Conservation (phyloP, 2,888 invertebrate species). For the Terebella lapidaria region DNA sequence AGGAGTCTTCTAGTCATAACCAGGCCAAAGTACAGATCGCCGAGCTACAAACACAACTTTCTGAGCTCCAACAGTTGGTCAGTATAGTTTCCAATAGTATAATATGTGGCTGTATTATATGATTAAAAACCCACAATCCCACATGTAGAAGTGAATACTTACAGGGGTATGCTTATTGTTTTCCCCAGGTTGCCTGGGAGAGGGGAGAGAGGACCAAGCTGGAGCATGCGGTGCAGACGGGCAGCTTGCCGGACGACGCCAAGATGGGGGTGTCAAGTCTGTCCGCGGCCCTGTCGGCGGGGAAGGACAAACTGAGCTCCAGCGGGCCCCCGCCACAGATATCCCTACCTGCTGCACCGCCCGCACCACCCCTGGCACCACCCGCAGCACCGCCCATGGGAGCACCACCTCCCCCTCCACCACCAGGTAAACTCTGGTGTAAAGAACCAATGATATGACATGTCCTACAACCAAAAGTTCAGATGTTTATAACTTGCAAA, state of each 20-base stretch:
- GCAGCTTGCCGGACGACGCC: slow-evolving; percentile 88
- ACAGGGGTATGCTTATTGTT: neutral
- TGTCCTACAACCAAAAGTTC: too few relatives aligned
- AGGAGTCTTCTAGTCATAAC: slow-evolving; percentile 69
- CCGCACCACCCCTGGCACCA: slow-evolving; percentile 28
- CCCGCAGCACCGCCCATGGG: slow-evolving; percentile 30
- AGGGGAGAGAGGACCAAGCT: slow-evolving; percentile 68
- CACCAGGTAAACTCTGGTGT: slow-evolving; percentile 5
- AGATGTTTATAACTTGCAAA: too few relatives aligned
- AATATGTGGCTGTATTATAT: too few relatives aligned
- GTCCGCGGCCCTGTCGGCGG: slow-evolving; percentile 33
- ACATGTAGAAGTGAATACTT: neutral
- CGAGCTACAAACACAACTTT: slow-evolving; percentile 62
- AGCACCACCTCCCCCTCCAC: slow-evolving; percentile 25
- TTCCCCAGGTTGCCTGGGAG: slow-evolving; percentile 47
- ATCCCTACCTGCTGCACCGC: slow-evolving; percentile 28
- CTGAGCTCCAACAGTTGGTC: slow-evolving; percentile 30
- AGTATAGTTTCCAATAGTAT: neutral
- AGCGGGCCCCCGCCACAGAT: neutral
- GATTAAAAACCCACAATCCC: too few relatives aligned
- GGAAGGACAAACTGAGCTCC: slow-evolving; percentile 15
- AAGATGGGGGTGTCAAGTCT: slow-evolving; percentile 59
- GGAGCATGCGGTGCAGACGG: slow-evolving; percentile 81
- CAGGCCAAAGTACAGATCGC: slow-evolving; percentile 75
- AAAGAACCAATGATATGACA: too few relatives aligned